Evolutionary conservation across 2,888 invertebrate species (phyloP).

Genomic region (Keiferia lycopersicella): DNA sequence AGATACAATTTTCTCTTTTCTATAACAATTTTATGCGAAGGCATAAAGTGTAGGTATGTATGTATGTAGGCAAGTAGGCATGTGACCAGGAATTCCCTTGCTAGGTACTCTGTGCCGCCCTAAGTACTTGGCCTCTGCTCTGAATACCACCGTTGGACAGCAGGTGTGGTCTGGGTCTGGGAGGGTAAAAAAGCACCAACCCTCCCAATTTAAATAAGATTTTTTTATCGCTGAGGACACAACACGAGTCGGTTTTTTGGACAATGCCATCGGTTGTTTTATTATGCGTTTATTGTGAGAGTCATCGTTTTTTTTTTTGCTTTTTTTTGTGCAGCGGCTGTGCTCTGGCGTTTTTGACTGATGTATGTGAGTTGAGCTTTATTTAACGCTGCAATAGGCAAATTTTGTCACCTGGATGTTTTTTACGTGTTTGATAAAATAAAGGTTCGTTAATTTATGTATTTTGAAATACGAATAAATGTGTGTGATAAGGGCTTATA

Average conservation of each 20-base stretch:
- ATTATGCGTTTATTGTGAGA: conserved; percentile 47
- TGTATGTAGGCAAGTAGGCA: no score
- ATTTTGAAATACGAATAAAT: no score
- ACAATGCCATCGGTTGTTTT: conserved; percentile 41
- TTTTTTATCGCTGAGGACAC: conserved; percentile 44
- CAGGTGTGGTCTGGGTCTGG: conserved; percentile 54
- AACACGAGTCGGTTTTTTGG: conserved; percentile 42
- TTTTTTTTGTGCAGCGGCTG: conserved; percentile 32
- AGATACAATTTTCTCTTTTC: no score
- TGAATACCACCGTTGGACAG: conserved; percentile 33
- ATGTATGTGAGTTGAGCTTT: conserved; percentile 7
- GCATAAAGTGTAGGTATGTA: no score
- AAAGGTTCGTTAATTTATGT: no score
- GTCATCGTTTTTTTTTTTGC: conserved; percentile 52
- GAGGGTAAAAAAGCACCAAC: conserved; percentile 49
- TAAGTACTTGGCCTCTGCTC: not conserved
- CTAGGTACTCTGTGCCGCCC: no score
- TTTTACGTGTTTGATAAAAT: not conserved
- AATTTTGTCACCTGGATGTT: conserved; percentile 20
- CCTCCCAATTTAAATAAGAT: conserved; percentile 65
- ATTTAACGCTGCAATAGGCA: conserved; percentile 5
- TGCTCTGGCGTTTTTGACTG: conserved; percentile 20
- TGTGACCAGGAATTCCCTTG: no score
- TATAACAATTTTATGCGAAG: no score
- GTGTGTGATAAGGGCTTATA: no score